Base-by-base conservation (phyloP, 1,140 invertebrate species). In the Drosophila mojavensis region DNA sequence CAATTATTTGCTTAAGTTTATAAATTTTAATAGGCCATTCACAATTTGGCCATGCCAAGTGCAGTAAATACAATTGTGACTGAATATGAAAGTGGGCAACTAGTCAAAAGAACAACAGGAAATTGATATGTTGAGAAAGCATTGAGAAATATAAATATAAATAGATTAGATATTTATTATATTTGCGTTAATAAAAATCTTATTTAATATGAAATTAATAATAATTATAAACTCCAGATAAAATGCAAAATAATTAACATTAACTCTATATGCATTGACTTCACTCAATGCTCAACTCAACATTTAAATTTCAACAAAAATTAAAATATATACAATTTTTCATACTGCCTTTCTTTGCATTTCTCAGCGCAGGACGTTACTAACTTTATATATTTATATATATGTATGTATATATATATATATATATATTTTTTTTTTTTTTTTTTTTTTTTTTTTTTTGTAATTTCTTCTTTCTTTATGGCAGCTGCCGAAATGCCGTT, bases 21-120 rank as follows among this genome's bases (percentile, higher is more conserved):
- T 75, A 45, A 73, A 62, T 69, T 77, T 41, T 48, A 69, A 69
- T 66, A 39, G 28, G 48, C 39, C 0, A 58, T 28, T 26, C 33
- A 45, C 69, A 72, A 67, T 59, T 72, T 60, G 63, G 58, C 54
- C 51, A 59, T 72, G 69, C 56, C 64, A 67, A 58, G 30, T 28
- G 43, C 39, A 30, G 45, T 1, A 11, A 15, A 66, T 36, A 55
- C 53, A 66, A 59, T 58, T 53, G 17, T 53, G 20, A 59, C 58
- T 64, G n/a, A 28, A 54, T 54, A 17, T 17, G 28, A 45, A 28
- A n/a, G 28, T n/a, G 36, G 13, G 15, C 11, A 36, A 36, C 15
- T 13, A 26, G 17, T 50, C 10, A 17, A 45, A 7, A 9, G 43
- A 17, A 45, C n/a, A 7, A 45, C 5, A 45, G 43, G 15, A 17